Conservation (phyloP, 2,113 vertebrate species). For the western clawed frog (Xenopus tropicalis) region DNA sequence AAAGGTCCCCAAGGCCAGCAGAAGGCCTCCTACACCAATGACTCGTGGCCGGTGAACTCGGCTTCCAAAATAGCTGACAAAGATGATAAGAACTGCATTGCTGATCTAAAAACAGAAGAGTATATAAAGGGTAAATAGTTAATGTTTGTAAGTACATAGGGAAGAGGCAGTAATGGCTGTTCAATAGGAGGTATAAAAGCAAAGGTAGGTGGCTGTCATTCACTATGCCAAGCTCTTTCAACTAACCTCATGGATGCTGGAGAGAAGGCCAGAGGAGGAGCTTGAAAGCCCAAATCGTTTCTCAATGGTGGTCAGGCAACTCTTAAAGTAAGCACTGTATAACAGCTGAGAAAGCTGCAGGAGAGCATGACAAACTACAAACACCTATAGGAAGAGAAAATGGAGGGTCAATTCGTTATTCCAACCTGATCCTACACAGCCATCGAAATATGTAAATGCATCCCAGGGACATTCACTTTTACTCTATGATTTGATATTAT, state of each 20-base stretch:
- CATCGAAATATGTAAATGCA: too few relatives aligned
- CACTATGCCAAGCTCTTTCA: too few relatives aligned
- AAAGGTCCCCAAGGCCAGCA: slow-evolving; percentile 82
- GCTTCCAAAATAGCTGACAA: slow-evolving; percentile 92
- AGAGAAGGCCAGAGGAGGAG: slow-evolving; percentile 89
- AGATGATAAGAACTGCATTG: slow-evolving; percentile 87
- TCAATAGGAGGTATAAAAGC: too few relatives aligned
- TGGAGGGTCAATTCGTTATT: background rate
- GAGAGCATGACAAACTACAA: slow-evolving; percentile 88
- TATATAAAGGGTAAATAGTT: background rate
- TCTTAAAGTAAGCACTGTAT: slow-evolving; percentile 94
- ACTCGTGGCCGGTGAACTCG: slow-evolving; percentile 83
- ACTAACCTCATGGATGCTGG: slow-evolving; percentile 89
- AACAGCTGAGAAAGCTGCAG: slow-evolving; percentile 92
- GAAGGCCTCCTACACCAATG: slow-evolving; percentile 80
- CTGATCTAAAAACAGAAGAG: slow-evolving; percentile 72
- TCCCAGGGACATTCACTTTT: too few relatives aligned
- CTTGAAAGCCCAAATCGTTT: slow-evolving; percentile 92
- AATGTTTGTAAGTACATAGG: too few relatives aligned
- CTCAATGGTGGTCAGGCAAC: slow-evolving; percentile 95
- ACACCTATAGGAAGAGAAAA: slow-evolving; percentile 67
- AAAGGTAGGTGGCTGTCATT: too few relatives aligned
- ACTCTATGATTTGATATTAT: too few relatives aligned
- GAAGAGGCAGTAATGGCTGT: too few relatives aligned
- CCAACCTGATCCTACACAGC: too few relatives aligned